Evolutionary conservation across 2,797 vertebrate species (phyloP).

Genomic region (Crax fasciolata): DNA sequence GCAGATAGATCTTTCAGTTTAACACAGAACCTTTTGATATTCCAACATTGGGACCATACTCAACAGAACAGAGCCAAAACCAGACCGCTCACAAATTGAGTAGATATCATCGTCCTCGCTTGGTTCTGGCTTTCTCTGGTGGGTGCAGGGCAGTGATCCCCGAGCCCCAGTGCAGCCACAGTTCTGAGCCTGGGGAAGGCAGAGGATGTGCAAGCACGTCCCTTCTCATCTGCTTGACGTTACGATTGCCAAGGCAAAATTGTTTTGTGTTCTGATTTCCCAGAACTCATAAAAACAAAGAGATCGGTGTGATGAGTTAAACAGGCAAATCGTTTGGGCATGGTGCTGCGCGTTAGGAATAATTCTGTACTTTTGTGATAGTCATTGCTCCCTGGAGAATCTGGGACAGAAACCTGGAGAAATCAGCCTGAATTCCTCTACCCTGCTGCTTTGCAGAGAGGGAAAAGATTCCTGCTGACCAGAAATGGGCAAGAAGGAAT

Average conservation of each 20-base stretch:
- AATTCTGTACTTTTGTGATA: background rate
- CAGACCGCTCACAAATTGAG: background rate
- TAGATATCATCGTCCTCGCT: background rate
- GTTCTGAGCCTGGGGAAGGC: background rate
- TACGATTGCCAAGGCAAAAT: background rate
- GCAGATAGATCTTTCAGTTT: background rate
- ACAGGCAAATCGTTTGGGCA: background rate
- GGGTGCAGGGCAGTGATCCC: background rate
- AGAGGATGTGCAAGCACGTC: rapidly evolving
- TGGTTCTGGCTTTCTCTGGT: background rate
- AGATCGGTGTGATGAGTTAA: background rate
- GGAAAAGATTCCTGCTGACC: background rate
- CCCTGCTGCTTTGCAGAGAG: background rate
- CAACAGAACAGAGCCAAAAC: background rate
- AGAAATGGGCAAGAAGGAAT: background rate
- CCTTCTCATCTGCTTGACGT: background rate
- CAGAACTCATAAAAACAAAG: slow-evolving; percentile 29
- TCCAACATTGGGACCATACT: background rate
- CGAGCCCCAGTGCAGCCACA: background rate
- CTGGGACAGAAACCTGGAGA: background rate
- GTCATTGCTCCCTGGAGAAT: background rate
- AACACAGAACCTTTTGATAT: background rate
- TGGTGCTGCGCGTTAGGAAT: background rate
- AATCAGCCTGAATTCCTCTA: background rate
- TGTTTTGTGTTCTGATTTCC: background rate